Base-by-base conservation (phyloP, 1,140 invertebrate genomes). In the Drosophila santomea region DNA sequence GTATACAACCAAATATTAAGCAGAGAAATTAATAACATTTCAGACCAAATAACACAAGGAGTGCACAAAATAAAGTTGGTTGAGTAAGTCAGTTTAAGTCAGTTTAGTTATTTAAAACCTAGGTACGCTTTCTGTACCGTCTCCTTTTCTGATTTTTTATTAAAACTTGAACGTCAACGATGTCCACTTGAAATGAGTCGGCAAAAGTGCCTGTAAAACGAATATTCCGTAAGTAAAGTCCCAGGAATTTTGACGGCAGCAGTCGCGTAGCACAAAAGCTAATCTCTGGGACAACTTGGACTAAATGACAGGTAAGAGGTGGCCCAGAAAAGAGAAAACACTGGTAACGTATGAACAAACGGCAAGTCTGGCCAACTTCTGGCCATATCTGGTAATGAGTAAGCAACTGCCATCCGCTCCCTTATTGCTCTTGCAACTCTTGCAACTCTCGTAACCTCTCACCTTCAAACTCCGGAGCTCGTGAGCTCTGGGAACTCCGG, bases 371-470 rank as follows among this genome's bases (percentile, higher is more conserved):
- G 48, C 47, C 57, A 66, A 52, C 47, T 44, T 17, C 62, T 52
- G 64, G 45, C 38, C 64, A 52, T 28, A 43, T 38, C 32, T 43
- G 64, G 64, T 68, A 68, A 66, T 68, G 61, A 66, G 61, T 51
- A 60, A 25, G 25, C 47, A 66, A 54, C 64, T 63, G 38, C 14
- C 38, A 39, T 14, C 38, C 38, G 38, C 38, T 39, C 58, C 59
- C 63, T 47, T 17, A 15, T 32, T 32, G 32, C 32, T 32, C 32
- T 32, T 44, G 47, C 41, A 38, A 59, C 32, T 32, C 32, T 32
- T 44, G 47, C 41, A 38, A 59, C 56, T 32, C 43, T 41, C 12
- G 12, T 23, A 25, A 43, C 15, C 56, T 51, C 45, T 23, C 12
- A 47, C 20, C 20, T 47, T 8, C 20, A 17, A 43, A n/a, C n/a